These are phyloP conservation scores for Rhogogaster chlorosoma DNA, from an alignment of 2,888 invertebrate genomes.

Conservation along the genomic window DNA sequence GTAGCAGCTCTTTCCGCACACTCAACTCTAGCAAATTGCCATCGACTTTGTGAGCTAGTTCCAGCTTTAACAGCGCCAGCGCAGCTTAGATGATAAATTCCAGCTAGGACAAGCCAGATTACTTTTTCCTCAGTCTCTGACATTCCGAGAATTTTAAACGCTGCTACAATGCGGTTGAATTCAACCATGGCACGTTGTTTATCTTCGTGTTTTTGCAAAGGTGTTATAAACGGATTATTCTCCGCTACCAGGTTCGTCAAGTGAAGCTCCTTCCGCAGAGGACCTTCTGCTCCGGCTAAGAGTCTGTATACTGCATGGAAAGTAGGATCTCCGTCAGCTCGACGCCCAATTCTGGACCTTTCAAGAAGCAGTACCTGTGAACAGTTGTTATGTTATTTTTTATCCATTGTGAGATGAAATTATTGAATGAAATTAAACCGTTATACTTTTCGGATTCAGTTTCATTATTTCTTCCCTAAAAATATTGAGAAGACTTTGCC, in stretches of 20 bases:
- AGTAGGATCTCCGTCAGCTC: slow-evolving; percentile 86
- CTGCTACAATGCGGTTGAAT: slow-evolving; percentile 89
- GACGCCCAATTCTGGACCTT: slow-evolving; percentile 84
- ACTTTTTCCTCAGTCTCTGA: slow-evolving; percentile 89
- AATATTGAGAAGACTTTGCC: neutral
- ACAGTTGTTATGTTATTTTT: neutral
- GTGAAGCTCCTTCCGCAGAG: slow-evolving; percentile 89
- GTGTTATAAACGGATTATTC: slow-evolving; percentile 89
- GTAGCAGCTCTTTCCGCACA: slow-evolving; percentile 89
- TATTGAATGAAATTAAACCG: neutral
- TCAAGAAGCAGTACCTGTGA: slow-evolving; percentile 86
- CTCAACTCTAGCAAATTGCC: slow-evolving; percentile 89
- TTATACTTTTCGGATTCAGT: neutral
- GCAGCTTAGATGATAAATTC: slow-evolving; percentile 96
- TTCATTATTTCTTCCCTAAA: neutral
- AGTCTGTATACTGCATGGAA: slow-evolving; percentile 86
- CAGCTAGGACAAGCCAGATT: slow-evolving; percentile 93
- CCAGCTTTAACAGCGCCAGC: slow-evolving; percentile 89
- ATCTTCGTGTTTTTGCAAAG: slow-evolving; percentile 89
- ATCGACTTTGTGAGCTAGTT: slow-evolving; percentile 80
- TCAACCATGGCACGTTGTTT: slow-evolving; percentile 88
- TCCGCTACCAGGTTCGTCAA: slow-evolving; percentile 87
- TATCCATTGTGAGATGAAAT: neutral
- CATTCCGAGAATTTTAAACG: slow-evolving; percentile 88
- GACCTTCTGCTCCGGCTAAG: slow-evolving; percentile 90